Base-by-base conservation (phyloP, 2,113 vertebrate species). In the Elephantulus edwardii region DNA sequence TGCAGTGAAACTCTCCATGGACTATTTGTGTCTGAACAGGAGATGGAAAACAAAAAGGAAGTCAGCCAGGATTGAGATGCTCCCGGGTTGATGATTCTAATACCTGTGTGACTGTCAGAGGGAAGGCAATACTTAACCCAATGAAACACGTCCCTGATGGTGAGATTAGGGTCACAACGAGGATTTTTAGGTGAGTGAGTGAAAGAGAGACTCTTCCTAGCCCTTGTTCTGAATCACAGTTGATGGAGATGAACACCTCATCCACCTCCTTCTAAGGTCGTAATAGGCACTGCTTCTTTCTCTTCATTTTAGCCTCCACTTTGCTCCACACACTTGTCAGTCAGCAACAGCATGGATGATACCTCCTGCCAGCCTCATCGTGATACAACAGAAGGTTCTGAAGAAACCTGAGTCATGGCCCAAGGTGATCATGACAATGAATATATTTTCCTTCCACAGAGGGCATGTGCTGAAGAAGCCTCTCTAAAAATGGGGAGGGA, bases 351-450 rank as follows among this genome's bases (percentile, higher is more conserved):
- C 52, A 56, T 28, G 9, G 38, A n/a, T 22, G 79, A 77, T 48
- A 9, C 62, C 26, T 50, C 24, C 64, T 14, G 40, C 30, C 50
- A 30, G 42, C 60, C 88, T 87, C 82, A 46, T 89, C 81, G 88
- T 85, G 89, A 93, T 75, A 85, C 91, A 95, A 88, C 2, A 28
- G 87, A 95, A 89, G 86, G 94, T 95, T 96, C 82, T 95, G 83
- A 97, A 94, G 93, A 96, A 93, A 96, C 76, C 80, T 95, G 97
- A 97, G 93, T 97, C 97, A 96, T 88, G 74, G 66, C 62, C 93
- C 93, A 94, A 95, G 92, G 71, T 76, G 93, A 87, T 22, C 11
- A 62, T 33, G 68, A 81, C 44, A 20, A 2, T 77, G 94, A 97
- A 81, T 76, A 92, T 95, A 88, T 94, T 26, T 89, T 94, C 92